A percentile compares a stretch with the other conserved stretches of the same genome.
Conservation (phyloP, 2,888 invertebrate genomes). For the Acheta domesticus region DNA sequence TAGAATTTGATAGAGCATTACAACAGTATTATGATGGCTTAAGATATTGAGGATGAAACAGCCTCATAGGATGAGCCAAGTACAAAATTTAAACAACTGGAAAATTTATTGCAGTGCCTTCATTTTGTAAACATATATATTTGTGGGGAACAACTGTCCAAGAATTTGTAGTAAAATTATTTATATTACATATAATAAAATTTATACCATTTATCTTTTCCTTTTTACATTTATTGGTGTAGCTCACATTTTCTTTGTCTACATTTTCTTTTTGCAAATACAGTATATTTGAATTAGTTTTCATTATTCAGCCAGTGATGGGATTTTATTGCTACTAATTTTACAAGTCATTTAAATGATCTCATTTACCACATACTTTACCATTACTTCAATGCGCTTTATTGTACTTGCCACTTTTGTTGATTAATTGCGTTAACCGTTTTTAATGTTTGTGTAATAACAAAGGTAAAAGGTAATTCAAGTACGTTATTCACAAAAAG, state of each 20-base stretch:
- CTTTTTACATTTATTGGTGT: background rate
- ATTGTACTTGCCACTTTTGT: no score
- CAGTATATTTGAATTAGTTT: no score
- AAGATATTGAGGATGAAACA: background rate
- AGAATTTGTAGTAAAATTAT: background rate
- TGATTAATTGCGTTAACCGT: no score
- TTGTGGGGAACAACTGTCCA: background rate
- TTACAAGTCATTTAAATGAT: no score
- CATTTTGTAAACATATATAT: constrained; percentile 9
- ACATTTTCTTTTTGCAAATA: background rate
- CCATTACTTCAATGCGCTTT: no score
- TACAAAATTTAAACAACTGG: constrained; percentile 4
- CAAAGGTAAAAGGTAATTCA: no score
- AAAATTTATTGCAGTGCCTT: constrained; percentile 2
- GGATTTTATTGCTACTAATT: no score
- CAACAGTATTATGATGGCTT: background rate
- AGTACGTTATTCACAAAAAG: no score
- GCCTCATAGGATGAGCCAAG: background rate
- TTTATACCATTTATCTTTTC: constrained; percentile 1
- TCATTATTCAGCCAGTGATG: no score
- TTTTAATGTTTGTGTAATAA: no score
- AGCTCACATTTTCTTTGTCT: constrained; percentile 3
- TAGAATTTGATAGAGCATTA: background rate
- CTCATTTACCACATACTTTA: no score
- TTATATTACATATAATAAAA: constrained; percentile 11